phyloP scores from a whole-genome alignment of 2,797 vertebrate species.

The Peromyscus melanophrys region DNA sequence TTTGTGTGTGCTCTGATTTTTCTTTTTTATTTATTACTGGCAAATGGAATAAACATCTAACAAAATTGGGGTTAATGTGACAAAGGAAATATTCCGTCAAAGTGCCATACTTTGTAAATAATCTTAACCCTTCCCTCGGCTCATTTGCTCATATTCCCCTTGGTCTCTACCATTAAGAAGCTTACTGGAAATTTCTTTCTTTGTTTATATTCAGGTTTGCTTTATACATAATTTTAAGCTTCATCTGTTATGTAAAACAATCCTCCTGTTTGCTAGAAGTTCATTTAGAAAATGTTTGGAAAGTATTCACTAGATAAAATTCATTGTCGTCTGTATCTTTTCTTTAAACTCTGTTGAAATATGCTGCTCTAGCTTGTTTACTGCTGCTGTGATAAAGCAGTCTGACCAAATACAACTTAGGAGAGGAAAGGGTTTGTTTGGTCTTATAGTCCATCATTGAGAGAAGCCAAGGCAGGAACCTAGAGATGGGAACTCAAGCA shows the following conservation, averaged over 20 bases:
- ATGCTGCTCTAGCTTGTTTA: neutral
- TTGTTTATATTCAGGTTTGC: slow-evolving; percentile 51
- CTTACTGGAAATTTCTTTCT: slow-evolving; percentile 42
- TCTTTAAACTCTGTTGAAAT: slow-evolving; percentile 32
- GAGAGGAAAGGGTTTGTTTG: neutral
- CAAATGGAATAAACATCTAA: slow-evolving; percentile 58
- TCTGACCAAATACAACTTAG: neutral
- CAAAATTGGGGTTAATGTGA: slow-evolving; percentile 43
- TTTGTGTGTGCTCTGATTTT: slow-evolving; percentile 20
- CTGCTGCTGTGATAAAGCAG: neutral
- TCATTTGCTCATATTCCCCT: neutral
- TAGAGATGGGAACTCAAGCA: neutral
- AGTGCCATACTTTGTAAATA: slow-evolving; percentile 44
- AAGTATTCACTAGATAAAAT: slow-evolving; percentile 47
- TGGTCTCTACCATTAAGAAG: slow-evolving; percentile 9
- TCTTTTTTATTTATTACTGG: slow-evolving; percentile 51
- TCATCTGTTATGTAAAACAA: slow-evolving; percentile 55
- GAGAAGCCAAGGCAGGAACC: neutral
- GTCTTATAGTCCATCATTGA: neutral
- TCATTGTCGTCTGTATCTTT: slow-evolving; percentile 31
- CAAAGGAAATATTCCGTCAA: slow-evolving; percentile 59
- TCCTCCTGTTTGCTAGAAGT: slow-evolving; percentile 47
- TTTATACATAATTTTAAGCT: neutral
- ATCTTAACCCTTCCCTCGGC: slow-evolving; percentile 37
- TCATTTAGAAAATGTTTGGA: slow-evolving; percentile 51